phyloP scores from a whole-genome alignment of 2,888 invertebrate genomes.

The Aspidiotus rigidus region DNA sequence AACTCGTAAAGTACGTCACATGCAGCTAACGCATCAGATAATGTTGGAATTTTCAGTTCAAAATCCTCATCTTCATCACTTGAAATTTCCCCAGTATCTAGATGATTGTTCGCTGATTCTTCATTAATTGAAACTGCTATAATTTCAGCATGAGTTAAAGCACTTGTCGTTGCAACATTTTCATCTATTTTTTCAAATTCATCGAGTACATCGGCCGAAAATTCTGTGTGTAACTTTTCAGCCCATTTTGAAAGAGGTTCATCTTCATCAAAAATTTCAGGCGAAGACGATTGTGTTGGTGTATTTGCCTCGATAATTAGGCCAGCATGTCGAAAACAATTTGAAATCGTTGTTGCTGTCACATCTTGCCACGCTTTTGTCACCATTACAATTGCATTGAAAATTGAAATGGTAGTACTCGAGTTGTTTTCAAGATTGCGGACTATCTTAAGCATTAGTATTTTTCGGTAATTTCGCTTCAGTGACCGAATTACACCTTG shows the following conservation, averaged over 20 bases:
- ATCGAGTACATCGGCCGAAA: too few relatives aligned
- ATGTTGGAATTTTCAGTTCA: too few relatives aligned
- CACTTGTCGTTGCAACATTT: too few relatives aligned
- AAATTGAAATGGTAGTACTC: conserved; percentile 35
- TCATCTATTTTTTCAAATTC: too few relatives aligned
- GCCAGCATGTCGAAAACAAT: conserved; percentile 40
- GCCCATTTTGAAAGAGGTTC: too few relatives aligned
- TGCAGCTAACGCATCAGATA: too few relatives aligned
- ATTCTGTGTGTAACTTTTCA: too few relatives aligned
- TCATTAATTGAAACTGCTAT: background rate
- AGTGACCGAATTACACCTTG: conserved; percentile 24
- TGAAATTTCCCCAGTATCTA: background rate
- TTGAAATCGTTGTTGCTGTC: conserved; percentile 38
- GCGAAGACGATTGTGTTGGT: background rate
- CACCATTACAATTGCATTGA: conserved; percentile 40
- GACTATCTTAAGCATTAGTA: conserved; percentile 26
- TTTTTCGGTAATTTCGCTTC: conserved; percentile 24
- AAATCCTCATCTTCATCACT: conserved; percentile 5
- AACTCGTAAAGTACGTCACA: too few relatives aligned
- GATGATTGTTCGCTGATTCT: background rate
- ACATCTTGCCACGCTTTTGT: conserved; percentile 40
- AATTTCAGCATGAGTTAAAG: too few relatives aligned
- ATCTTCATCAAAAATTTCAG: background rate
- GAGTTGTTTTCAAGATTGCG: conserved; percentile 17
- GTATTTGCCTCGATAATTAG: background rate